Evolutionary conservation across 2,113 vertebrate species (phyloP).

Genomic region (Pachypanchax playfairii): DNA sequence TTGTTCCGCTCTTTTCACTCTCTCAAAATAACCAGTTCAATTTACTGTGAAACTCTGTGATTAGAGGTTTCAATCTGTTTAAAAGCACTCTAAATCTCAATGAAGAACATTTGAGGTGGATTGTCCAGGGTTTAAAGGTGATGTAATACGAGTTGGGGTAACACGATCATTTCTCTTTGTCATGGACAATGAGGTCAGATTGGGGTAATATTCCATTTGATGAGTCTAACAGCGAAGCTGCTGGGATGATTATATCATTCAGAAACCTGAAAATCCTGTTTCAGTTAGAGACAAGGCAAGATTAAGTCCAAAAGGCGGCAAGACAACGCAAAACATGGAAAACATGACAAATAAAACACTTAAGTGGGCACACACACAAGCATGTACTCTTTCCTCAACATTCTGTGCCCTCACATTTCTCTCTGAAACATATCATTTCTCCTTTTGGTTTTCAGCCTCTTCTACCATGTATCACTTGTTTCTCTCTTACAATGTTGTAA

Average conservation of each 20-base stretch:
- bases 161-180: slow-evolving; percentile 56
- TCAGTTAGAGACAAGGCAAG: slow-evolving; percentile 8
- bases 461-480: slow-evolving; percentile 40
- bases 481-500: slow-evolving; percentile 55
- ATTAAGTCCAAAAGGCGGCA: background rate
- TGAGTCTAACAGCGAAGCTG: slow-evolving; percentile 22
- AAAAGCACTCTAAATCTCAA: slow-evolving; percentile 52
- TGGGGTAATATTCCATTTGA: slow-evolving; percentile 53
- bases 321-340: background rate
- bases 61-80: slow-evolving; percentile 64
- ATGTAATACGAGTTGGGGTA: slow-evolving; percentile 66
- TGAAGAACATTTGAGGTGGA: slow-evolving; percentile 44
- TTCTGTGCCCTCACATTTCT: slow-evolving; percentile 33
- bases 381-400: slow-evolving; percentile 35
- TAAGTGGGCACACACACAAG: slow-evolving; percentile 1
- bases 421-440: slow-evolving; percentile 43
- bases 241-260: slow-evolving; percentile 20
- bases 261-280: slow-evolving; percentile 59
- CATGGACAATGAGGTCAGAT: slow-evolving; percentile 50
- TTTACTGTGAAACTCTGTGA: slow-evolving; percentile 61
- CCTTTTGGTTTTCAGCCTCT: slow-evolving; percentile 39
- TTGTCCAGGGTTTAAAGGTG: slow-evolving; percentile 52
- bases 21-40: slow-evolving; percentile 60
- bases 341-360: background rate
- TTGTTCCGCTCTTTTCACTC: slow-evolving; percentile 55